Conservation (phyloP, 2,113 vertebrate species). For the Grallaria varia region DNA sequence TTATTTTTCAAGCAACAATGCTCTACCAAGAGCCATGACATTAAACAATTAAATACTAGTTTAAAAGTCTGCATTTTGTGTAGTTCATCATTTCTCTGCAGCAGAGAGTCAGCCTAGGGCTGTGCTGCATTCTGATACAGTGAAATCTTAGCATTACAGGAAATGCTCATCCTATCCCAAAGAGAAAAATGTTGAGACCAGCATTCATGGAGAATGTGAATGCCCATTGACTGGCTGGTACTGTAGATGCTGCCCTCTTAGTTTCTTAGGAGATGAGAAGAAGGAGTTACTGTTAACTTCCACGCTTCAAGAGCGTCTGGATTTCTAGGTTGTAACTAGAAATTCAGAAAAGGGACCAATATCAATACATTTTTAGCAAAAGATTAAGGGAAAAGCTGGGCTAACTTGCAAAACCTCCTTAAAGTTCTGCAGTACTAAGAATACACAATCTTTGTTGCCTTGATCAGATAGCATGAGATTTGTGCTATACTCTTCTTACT, state of each 20-base stretch:
- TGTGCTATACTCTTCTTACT: not conserved
- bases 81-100: constrained; percentile 83
- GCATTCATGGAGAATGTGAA: not conserved
- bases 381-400: accelerated
- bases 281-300: not conserved
- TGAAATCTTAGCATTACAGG: constrained; percentile 3
- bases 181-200: not conserved
- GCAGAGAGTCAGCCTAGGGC: constrained; percentile 58
- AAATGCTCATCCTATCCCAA: not conserved
- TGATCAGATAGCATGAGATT: not conserved
- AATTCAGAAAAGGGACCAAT: not conserved
- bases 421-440: not conserved
- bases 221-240: not conserved
- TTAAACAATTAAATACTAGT: constrained; percentile 97
- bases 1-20: constrained; percentile 99
- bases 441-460: not conserved
- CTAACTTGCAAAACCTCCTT: not conserved
- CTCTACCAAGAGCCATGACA: constrained; percentile 93
- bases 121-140: constrained; percentile 16
- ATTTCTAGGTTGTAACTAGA: not conserved
- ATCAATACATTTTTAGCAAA: not conserved
- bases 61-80: constrained; percentile 92
- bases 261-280: not conserved
- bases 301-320: not conserved
- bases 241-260: not conserved